phyloP scores from a whole-genome alignment of 2,888 invertebrate species.

The Euspilapteryx auroguttella region DNA sequence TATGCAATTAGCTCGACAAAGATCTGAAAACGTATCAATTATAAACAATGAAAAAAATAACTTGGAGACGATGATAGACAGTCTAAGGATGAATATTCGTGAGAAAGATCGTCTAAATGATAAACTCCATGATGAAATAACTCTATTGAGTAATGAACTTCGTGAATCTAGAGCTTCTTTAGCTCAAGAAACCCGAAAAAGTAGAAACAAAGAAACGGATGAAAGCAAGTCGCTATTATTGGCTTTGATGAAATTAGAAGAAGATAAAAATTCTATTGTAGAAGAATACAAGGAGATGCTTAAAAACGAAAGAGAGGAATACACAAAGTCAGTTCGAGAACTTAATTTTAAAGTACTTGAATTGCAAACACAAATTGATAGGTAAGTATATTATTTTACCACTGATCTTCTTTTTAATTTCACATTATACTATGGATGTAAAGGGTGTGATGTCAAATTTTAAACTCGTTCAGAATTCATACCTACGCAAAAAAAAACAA shows the following conservation, averaged over 20 bases:
- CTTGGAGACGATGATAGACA: constrained; percentile 23
- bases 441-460: too few relatives aligned
- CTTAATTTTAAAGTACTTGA: constrained; percentile 27
- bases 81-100: constrained; percentile 16
- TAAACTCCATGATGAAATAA: background rate
- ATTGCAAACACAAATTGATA: constrained; percentile 29
- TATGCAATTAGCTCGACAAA: constrained; percentile 25
- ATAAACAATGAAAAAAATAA: constrained; percentile 32
- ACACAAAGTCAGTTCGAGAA: constrained; percentile 26
- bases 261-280: constrained; percentile 33
- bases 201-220: constrained; percentile 23
- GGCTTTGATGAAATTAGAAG: constrained; percentile 35
- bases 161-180: constrained; percentile 4
- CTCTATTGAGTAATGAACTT: background rate
- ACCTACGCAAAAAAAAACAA: too few relatives aligned
- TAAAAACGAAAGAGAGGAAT: constrained; percentile 51
- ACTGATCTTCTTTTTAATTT: too few relatives aligned
- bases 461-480: too few relatives aligned
- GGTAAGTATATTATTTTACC: too few relatives aligned
- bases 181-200: constrained; percentile 15
- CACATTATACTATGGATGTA: too few relatives aligned
- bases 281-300: constrained; percentile 53
- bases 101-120: background rate
- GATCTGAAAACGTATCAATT: constrained; percentile 23
- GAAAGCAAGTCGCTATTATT: constrained; percentile 42